Evolutionary conservation across 1,140 invertebrate genomes (phyloP).

Genomic region (Neodiprion pinetum): DNA sequence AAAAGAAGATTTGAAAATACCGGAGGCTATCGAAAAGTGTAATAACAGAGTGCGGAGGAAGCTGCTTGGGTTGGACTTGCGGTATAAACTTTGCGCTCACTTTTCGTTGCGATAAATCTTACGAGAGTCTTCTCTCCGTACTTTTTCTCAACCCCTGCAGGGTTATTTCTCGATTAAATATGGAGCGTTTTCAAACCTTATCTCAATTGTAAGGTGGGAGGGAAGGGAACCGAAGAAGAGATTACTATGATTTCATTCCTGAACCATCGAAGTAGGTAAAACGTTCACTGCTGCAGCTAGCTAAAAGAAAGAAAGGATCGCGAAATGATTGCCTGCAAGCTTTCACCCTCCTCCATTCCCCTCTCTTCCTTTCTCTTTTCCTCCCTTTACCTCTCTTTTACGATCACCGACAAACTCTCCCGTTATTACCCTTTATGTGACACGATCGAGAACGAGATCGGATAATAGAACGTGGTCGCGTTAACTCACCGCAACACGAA

Average conservation of each 20-base stretch:
- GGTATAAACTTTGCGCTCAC: too few species aligned
- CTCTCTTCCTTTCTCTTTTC: background rate
- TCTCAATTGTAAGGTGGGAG: background rate
- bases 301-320: background rate
- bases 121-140: too few species aligned
- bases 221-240: background rate
- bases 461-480: too few species aligned
- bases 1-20: too few species aligned
- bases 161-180: constrained; percentile 3
- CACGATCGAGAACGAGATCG: too few species aligned
- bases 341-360: background rate
- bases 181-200: background rate
- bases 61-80: too few species aligned
- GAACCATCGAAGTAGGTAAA: background rate
- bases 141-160: background rate
- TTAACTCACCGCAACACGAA: too few species aligned
- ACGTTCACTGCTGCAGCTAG: background rate
- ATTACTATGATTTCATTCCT: background rate
- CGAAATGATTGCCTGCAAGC: background rate
- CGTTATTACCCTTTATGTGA: too few species aligned
- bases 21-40: too few species aligned
- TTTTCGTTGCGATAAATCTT: too few species aligned
- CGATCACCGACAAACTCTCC: too few species aligned
- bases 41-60: too few species aligned
- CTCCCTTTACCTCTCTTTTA: background rate